These are phyloP conservation scores for Apotomis turbidana DNA, from an alignment of 2,888 invertebrate species.

Conservation along the genomic window DNA sequence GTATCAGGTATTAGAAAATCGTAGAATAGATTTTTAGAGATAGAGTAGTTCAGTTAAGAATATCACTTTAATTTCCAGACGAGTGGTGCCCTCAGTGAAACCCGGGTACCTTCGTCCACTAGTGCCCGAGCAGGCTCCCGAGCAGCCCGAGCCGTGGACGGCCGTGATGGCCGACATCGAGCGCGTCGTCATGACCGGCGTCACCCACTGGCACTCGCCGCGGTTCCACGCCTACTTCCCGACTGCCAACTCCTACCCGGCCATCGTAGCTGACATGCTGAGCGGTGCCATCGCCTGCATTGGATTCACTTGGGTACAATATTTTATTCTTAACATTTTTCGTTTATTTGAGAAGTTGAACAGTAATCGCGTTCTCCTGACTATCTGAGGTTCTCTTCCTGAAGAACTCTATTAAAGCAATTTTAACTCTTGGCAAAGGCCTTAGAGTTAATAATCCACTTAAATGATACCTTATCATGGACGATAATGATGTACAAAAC, in stretches of 20 bases:
- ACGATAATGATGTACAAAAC: no score
- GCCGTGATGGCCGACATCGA: constrained; percentile 97
- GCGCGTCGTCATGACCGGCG: constrained; percentile 98
- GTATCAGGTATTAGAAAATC: no score
- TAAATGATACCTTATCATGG: no score
- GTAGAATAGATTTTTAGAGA: no score
- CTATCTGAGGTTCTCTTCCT: no score
- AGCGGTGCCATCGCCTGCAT: constrained; percentile 98
- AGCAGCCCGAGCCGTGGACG: constrained; percentile 94
- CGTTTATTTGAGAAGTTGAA: not conserved
- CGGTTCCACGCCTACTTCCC: constrained; percentile 98
- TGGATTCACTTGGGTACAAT: constrained; percentile 96
- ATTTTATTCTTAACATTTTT: not conserved
- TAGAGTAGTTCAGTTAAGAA: no score
- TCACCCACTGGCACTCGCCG: constrained; percentile 98
- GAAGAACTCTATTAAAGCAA: no score
- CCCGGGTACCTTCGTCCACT: constrained; percentile 96
- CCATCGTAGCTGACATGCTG: constrained; percentile 97
- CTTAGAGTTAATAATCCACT: no score
- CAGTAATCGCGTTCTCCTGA: no score
- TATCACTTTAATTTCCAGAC: constrained; percentile 74
- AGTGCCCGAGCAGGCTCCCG: constrained; percentile 93
- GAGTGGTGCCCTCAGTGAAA: constrained; percentile 94
- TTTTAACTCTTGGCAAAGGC: no score
- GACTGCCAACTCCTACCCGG: constrained; percentile 96